A percentile compares a stretch with the other conserved stretches of the same genome.
These are phyloP conservation scores for Mactromeris polynyma DNA, from an alignment of 2,888 invertebrate genomes.

Conservation along the genomic window DNA sequence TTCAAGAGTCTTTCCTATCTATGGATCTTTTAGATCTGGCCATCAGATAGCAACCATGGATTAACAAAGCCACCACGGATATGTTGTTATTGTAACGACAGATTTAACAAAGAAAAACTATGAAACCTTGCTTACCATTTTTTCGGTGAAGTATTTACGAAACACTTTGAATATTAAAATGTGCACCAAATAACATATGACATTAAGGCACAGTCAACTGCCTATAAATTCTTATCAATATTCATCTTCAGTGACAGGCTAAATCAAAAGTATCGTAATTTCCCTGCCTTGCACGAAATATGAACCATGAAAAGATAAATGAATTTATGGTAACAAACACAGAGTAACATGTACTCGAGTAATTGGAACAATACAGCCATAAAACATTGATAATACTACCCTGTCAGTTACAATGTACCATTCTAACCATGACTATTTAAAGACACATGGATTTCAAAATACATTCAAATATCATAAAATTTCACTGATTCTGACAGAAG, in stretches of 20 bases:
- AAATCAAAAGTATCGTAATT: background rate
- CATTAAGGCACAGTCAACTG: background rate
- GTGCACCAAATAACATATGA: background rate
- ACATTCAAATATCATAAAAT: background rate
- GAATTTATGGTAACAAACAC: background rate
- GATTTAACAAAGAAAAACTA: too few species aligned
- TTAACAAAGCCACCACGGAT: background rate
- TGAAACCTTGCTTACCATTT: too few species aligned
- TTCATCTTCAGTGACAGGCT: background rate
- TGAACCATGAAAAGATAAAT: background rate
- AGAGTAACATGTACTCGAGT: background rate
- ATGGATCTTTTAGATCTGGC: background rate
- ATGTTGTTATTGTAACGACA: background rate
- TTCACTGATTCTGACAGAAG: background rate
- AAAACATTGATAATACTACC: constrained; percentile 14
- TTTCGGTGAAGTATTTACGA: too few species aligned
- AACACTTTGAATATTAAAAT: background rate
- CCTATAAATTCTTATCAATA: background rate
- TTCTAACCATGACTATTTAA: background rate
- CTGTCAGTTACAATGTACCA: background rate
- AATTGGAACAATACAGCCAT: background rate
- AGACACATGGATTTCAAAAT: constrained; percentile 14
- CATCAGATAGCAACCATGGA: background rate
- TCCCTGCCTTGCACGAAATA: background rate
- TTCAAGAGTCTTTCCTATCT: constrained; percentile 4